Conservation (phyloP, 92 coral and sea anemone genomes). For the Muricea muricata region DNA sequence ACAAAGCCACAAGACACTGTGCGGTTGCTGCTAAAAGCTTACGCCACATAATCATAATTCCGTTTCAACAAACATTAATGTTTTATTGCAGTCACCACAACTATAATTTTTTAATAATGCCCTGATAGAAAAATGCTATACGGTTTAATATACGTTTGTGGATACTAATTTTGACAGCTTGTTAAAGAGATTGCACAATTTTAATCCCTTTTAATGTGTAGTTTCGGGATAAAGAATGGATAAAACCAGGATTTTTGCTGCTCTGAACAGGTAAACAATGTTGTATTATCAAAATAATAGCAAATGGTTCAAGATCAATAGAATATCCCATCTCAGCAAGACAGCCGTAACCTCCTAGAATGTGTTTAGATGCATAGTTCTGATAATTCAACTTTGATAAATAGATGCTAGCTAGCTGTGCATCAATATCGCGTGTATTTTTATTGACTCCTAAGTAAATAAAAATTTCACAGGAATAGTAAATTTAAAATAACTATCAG, state of each 20-base stretch:
- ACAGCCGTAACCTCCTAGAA: too few relatives aligned
- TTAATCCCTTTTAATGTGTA: neutral
- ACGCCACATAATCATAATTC: neutral
- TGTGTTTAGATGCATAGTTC: too few relatives aligned
- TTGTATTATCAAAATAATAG: neutral
- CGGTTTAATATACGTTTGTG: neutral
- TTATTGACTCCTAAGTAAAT: too few relatives aligned
- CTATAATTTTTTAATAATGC: neutral
- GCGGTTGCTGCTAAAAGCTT: neutral
- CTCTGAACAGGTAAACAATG: slow-evolving; percentile 11
- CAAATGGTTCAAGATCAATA: too few relatives aligned
- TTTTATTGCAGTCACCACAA: neutral
- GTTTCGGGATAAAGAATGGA: neutral
- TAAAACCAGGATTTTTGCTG: neutral
- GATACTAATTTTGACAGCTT: neutral
- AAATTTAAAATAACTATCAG: too few relatives aligned
- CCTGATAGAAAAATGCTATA: neutral
- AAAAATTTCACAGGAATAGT: too few relatives aligned
- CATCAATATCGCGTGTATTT: too few relatives aligned
- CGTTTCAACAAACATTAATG: neutral
- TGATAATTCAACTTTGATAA: too few relatives aligned
- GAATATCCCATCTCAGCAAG: too few relatives aligned
- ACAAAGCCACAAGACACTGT: neutral
- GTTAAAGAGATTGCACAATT: neutral
- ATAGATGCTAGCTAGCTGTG: too few relatives aligned